Conservation (phyloP, 2,888 invertebrate species). For the Caenorhabditis uteleia region DNA sequence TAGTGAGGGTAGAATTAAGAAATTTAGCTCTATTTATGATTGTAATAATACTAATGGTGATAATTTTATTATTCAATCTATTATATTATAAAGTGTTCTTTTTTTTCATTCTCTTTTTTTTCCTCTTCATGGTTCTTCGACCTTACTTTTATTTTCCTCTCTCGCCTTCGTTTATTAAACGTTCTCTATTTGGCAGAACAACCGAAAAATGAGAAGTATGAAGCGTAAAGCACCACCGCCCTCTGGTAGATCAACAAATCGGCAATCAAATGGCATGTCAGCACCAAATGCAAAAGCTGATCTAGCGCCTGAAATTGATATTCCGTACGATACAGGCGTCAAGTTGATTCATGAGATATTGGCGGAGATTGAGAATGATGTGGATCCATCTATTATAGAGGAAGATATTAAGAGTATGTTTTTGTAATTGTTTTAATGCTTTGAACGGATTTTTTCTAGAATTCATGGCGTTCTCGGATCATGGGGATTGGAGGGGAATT, state of each 20-base stretch:
- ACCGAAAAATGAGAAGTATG: background rate
- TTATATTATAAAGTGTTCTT: constrained; percentile 1
- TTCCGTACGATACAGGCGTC: no score
- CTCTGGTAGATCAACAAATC: no score
- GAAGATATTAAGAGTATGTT: constrained; percentile 3
- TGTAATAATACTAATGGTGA: background rate
- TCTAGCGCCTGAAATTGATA: constrained; percentile 3
- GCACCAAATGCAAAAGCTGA: background rate
- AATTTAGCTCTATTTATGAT: constrained; percentile 2
- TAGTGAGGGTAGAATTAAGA: constrained; percentile 1
- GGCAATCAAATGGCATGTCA: background rate
- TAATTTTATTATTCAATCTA: background rate
- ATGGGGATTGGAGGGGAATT: constrained; percentile 21
- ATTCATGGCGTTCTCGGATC: constrained; percentile 7
- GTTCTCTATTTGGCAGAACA: no score
- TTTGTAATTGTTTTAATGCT: background rate
- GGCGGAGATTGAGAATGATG: constrained; percentile 10
- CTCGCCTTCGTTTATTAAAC: background rate
- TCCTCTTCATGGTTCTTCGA: background rate
- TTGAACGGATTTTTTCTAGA: background rate
- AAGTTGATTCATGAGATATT: no score
- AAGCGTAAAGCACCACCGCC: no score
- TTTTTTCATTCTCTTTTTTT: constrained; percentile 1
- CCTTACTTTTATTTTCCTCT: background rate
- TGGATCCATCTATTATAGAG: constrained; percentile 11